Percentiles rank a stretch among this genome's conserved stretches.
Conservation (phyloP, 2,888 invertebrate species). For the Catocala sponsa region DNA sequence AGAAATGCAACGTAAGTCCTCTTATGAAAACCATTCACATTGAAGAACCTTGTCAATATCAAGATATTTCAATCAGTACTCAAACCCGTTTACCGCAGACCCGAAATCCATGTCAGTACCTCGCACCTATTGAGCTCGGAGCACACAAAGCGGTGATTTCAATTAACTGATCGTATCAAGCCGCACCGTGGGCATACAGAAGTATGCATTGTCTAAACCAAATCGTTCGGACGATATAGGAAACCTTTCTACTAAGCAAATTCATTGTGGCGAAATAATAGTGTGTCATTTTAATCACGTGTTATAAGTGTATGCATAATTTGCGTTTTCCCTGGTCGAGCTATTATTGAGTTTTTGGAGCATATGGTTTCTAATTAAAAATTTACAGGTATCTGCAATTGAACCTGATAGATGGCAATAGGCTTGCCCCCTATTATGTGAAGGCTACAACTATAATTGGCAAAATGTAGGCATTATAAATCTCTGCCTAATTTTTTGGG, state of each 20-base stretch:
- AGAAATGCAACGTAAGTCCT: too few species aligned
- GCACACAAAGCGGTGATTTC: slow-evolving; percentile 25
- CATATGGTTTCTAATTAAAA: too few species aligned
- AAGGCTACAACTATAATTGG: too few species aligned
- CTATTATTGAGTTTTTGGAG: too few species aligned
- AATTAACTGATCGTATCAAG: slow-evolving; percentile 32
- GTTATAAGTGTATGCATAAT: too few species aligned
- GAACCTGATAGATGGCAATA: too few species aligned
- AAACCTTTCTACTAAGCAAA: background rate
- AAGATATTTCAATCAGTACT: slow-evolving; percentile 10
- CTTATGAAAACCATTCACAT: background rate
- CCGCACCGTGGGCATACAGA: slow-evolving; percentile 7
- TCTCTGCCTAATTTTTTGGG: too few species aligned
- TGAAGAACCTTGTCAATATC: background rate
- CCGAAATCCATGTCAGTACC: slow-evolving; percentile 13
- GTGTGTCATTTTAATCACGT: background rate
- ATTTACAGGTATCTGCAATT: too few species aligned
- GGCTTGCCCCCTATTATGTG: too few species aligned
- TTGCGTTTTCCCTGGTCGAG: too few species aligned
- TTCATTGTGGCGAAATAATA: background rate
- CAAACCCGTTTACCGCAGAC: slow-evolving; percentile 4
- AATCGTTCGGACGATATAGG: background rate
- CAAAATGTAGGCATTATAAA: too few species aligned
- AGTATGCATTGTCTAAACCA: slow-evolving; percentile 31
- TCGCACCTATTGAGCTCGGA: slow-evolving; percentile 9